Evolutionary conservation across 2,113 vertebrate species (phyloP), one percentile per base, ranked within the genome.

Genomic region (Lepus europaeus): DNA sequence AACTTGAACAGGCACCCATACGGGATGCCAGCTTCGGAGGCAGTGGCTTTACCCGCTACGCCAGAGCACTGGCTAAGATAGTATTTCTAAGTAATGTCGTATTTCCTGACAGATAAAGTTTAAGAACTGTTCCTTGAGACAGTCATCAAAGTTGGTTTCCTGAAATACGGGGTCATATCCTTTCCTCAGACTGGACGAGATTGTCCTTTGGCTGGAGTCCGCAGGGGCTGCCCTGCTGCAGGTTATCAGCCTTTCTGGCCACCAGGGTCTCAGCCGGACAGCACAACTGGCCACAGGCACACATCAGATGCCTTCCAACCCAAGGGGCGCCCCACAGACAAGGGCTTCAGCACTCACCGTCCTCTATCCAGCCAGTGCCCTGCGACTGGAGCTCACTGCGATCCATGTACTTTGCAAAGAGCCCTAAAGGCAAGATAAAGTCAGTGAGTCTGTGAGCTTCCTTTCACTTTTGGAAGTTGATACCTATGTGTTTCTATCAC

Each of bases 341-440:
- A 16, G 74, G 8, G 63, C 9, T 4, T 5, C 66, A 63, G 64
- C 53, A 92, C 97, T 95, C 90, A 97, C 97, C 93, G 3, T 94
- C 53, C 72, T 96, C 66, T 93, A 97, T 95, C 95, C 97, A 94
- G 3, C 95, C 84, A 61, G 87, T 96, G 25, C 72, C 93, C 80
- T 93, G 95, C 11, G 1, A 96, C 74, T 14, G 49, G 68, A 97
- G 76, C 27, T 97, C 93, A 31, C 0, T 89, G 59, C 49, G 27
- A 84, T 97, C 95, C 89, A 87, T 3, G 51, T 96, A 84, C n/a
- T 93, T 89, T 59, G 93, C 51, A 69, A 97, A 89, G 9, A 96
- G 63, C 89, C 97, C 97, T 97, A 96, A 87, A 93, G 68, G 53
- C 17, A 90, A 64, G 51, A 97, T 27, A 94, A 84, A 93, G 69